Evolutionary conservation across 1,140 invertebrate species (phyloP).

Genomic region (Ooceraea biroi): DNA sequence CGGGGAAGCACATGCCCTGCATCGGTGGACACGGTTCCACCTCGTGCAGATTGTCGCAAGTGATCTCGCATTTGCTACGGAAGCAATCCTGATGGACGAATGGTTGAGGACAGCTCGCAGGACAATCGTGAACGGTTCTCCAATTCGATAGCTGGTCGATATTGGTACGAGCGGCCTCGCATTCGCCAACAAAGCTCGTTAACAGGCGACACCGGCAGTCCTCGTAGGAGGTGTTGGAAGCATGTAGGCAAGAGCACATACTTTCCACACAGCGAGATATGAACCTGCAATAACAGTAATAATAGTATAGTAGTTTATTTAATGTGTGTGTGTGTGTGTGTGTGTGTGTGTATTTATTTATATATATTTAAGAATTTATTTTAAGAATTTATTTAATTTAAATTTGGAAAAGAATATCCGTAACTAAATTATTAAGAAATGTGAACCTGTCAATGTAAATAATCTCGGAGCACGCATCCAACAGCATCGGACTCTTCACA

Average conservation of each 20-base stretch:
- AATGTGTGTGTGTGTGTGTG: no score
- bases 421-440: neutral
- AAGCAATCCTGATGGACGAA: slow-evolving; percentile 93
- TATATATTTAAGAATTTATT: neutral
- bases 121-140: slow-evolving; percentile 90
- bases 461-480: slow-evolving; percentile 88
- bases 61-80: slow-evolving; percentile 89
- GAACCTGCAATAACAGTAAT: slow-evolving; percentile 79
- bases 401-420: neutral
- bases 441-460: slow-evolving; percentile 87
- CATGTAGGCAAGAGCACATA: slow-evolving; percentile 89
- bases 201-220: slow-evolving; percentile 90
- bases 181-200: slow-evolving; percentile 90
- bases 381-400: neutral
- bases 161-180: slow-evolving; percentile 88
- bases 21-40: slow-evolving; percentile 88
- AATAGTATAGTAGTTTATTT: neutral
- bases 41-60: slow-evolving; percentile 89
- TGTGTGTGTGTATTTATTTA: neutral
- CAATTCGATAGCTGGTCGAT: slow-evolving; percentile 89
- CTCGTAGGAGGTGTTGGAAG: slow-evolving; percentile 82
- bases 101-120: slow-evolving; percentile 89
- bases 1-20: slow-evolving; percentile 90
- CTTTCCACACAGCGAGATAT: slow-evolving; percentile 91
- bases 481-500: slow-evolving; percentile 88